A percentile compares a stretch with the other conserved stretches of the same genome.
These are phyloP conservation scores for Orthosia incerta DNA, from an alignment of 2,888 invertebrate species.

Conservation along the genomic window DNA sequence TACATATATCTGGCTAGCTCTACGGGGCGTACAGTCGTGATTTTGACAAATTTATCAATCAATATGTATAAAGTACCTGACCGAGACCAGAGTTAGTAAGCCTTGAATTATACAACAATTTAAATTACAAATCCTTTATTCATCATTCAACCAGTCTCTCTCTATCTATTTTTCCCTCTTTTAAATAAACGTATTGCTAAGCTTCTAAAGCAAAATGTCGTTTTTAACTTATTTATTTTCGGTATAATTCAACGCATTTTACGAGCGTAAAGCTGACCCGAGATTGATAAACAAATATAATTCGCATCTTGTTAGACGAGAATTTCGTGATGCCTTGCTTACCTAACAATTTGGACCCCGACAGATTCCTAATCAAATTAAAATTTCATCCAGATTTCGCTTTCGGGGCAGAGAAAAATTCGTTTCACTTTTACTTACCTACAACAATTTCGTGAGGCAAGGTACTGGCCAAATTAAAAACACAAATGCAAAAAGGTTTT, in stretches of 20 bases:
- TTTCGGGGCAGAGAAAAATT: slow-evolving; percentile 64
- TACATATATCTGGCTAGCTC: no score
- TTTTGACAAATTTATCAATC: background rate
- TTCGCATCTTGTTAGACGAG: slow-evolving; percentile 37
- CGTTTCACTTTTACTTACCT: slow-evolving; percentile 44
- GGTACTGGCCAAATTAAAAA: slow-evolving; percentile 65
- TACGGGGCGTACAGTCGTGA: no score
- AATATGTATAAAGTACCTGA: background rate
- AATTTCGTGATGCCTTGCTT: slow-evolving; percentile 67
- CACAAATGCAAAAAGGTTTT: slow-evolving; percentile 59
- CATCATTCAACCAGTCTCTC: slow-evolving; percentile 7
- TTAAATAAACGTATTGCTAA: slow-evolving; percentile 21
- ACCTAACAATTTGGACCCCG: slow-evolving; percentile 68
- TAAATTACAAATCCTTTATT: slow-evolving; percentile 7
- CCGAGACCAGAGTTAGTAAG: no score
- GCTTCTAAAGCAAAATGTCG: slow-evolving; percentile 25
- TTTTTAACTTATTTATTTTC: slow-evolving; percentile 32
- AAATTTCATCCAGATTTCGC: slow-evolving; percentile 76
- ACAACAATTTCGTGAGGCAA: slow-evolving; percentile 49
- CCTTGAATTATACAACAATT: slow-evolving; percentile 2
- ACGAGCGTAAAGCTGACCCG: slow-evolving; percentile 15
- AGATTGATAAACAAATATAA: slow-evolving; percentile 54
- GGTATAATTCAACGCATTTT: slow-evolving; percentile 37
- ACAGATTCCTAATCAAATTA: slow-evolving; percentile 79
- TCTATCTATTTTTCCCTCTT: slow-evolving; percentile 14